Percentiles rank a stretch among this genome's conserved stretches.
Evolutionary conservation across 1,140 invertebrate species (phyloP).

Genomic region (Drosophila obscura): DNA sequence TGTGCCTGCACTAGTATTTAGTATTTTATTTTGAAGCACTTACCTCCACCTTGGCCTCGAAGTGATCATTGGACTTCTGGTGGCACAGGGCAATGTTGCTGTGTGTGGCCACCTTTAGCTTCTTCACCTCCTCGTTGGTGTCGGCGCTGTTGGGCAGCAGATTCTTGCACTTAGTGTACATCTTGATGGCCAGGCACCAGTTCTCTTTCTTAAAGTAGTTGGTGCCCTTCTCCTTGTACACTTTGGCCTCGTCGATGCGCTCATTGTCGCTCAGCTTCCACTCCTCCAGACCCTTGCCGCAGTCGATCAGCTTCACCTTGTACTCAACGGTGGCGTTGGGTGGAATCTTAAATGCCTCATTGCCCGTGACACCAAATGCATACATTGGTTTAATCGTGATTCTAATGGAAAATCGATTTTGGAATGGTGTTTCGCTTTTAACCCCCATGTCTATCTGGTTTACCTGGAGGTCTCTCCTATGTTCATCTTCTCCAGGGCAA

Average conservation of each 20-base stretch:
- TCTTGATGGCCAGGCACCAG: conserved; percentile 91
- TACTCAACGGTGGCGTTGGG: conserved; percentile 92
- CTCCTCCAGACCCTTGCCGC: conserved; percentile 91
- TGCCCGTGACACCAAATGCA: conserved; percentile 91
- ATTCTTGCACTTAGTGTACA: conserved; percentile 91
- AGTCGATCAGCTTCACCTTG: conserved; percentile 91
- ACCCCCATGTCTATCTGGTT: not conserved
- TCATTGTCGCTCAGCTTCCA: conserved; percentile 92
- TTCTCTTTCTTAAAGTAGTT: conserved; percentile 94
- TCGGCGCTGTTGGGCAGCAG: conserved; percentile 83
- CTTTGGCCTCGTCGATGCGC: conserved; percentile 91
- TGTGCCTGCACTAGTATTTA: conserved; percentile 37
- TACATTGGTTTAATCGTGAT: conserved; percentile 90
- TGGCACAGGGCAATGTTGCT: conserved; percentile 94
- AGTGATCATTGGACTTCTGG: conserved; percentile 91
- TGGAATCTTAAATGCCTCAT: conserved; percentile 90
- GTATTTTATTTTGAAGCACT: not conserved
- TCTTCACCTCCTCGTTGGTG: conserved; percentile 76
- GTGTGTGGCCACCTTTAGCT: conserved; percentile 88
- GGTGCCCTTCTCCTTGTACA: conserved; percentile 96
- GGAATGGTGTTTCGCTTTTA: not conserved
- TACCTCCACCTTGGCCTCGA: conserved; percentile 88
- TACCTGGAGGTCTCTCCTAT: conserved; percentile 90
- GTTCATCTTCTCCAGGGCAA: conserved; percentile 92
- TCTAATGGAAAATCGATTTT: conserved; percentile 29